Evolutionary conservation across 2,888 invertebrate species (phyloP).

Genomic region (Brachyptera putata): DNA sequence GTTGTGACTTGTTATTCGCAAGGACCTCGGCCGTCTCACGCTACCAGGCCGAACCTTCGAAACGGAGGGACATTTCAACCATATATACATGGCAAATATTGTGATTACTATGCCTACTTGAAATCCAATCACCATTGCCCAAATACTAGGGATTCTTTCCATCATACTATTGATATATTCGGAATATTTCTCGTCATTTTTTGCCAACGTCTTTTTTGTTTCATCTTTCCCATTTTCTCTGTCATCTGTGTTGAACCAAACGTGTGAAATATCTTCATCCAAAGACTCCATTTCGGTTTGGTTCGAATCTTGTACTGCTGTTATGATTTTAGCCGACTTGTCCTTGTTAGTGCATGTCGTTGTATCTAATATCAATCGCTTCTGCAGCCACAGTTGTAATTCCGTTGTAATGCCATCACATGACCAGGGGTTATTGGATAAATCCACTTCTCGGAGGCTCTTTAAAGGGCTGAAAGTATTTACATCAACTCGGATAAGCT

Average conservation of each 20-base stretch:
- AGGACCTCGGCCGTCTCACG: neutral
- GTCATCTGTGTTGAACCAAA: constrained; percentile 23
- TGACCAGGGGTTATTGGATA: constrained; percentile 54
- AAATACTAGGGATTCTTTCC: constrained; percentile 25
- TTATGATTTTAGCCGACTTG: constrained; percentile 56
- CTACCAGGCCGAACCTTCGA: neutral
- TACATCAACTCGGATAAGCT: constrained; percentile 51
- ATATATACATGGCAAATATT: constrained; percentile 16
- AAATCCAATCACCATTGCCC: constrained; percentile 25
- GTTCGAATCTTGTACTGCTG: constrained; percentile 44
- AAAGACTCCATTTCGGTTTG: constrained; percentile 27
- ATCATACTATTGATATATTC: neutral
- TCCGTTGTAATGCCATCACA: constrained; percentile 51
- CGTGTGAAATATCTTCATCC: constrained; percentile 6
- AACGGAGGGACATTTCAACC: neutral
- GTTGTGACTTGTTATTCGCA: neutral
- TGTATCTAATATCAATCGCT: constrained; percentile 47
- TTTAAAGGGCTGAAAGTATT: constrained; percentile 49
- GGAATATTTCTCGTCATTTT: neutral
- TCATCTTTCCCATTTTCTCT: constrained; percentile 37
- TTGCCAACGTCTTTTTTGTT: no score
- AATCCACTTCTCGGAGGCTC: constrained; percentile 50
- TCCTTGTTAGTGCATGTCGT: constrained; percentile 46
- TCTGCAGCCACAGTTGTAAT: constrained; percentile 47
- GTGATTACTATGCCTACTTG: constrained; percentile 23